These are phyloP conservation scores for Forbesichthys agassizii DNA, from an alignment of 2,113 vertebrate genomes.

Conservation along the genomic window DNA sequence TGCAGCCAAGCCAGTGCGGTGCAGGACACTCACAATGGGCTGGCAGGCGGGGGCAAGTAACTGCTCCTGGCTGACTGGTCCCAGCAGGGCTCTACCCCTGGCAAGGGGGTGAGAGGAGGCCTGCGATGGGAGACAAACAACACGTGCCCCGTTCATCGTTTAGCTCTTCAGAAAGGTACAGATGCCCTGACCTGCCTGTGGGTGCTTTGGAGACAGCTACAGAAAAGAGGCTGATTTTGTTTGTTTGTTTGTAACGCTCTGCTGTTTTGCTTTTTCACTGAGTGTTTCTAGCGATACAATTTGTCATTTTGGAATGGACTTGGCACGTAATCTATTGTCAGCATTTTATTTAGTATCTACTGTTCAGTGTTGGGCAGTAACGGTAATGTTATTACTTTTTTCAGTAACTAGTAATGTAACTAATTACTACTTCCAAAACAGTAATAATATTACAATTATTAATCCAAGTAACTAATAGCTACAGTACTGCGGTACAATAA, in stretches of 20 bases:
- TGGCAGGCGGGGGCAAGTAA: conserved; percentile 81
- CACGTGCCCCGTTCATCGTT: conserved; percentile 74
- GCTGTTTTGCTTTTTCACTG: neutral
- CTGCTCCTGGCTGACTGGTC: conserved; percentile 83
- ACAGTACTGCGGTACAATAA: no score
- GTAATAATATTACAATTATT: no score
- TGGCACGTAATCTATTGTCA: conserved; percentile 44
- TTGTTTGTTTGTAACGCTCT: conserved; percentile 11
- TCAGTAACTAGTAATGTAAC: no score
- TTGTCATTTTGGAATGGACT: conserved; percentile 45
- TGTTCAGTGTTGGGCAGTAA: no score
- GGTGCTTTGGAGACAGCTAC: conserved; percentile 32
- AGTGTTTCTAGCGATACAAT: conserved; percentile 22
- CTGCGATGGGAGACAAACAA: conserved; percentile 82
- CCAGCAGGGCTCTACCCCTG: conserved; percentile 85
- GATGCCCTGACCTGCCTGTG: conserved; percentile 42
- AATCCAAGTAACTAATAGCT: no score
- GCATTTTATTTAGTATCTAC: conserved; percentile 20
- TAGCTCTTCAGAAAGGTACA: neutral
- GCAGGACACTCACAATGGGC: conserved; percentile 83
- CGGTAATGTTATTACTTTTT: no score
- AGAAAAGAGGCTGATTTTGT: conserved; percentile 7
- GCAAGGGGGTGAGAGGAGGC: conserved; percentile 86
- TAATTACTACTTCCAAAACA: no score
- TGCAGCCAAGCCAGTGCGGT: conserved; percentile 76